Base-by-base conservation (phyloP, 2,113 vertebrate genomes). In the Zosterops pallidus region DNA sequence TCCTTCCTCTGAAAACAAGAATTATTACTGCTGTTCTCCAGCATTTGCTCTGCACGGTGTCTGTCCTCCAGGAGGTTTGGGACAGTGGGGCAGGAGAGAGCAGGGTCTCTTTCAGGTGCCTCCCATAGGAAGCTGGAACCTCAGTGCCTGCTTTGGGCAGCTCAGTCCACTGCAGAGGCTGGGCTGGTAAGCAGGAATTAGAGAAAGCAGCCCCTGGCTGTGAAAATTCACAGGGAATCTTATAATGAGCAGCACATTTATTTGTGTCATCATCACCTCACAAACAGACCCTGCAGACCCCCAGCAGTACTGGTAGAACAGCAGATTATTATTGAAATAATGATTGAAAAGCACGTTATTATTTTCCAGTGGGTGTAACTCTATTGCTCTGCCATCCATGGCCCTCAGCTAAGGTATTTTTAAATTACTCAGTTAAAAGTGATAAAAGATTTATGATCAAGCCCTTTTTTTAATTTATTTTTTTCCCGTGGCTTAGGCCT, bases 331-430 rank as follows among this genome's bases (percentile, higher is more conserved):
- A 12, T 9, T 57, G n/a, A 26, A 68, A 68, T 46, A 16, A 21
- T 19, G 78, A 33, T 26, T 90, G 69, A 90, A 87, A 87, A 69
- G n/a, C 22, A 3, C 15, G n/a, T 90, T 88, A 50, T 91, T 89
- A 68, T 84, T 92, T 86, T 80, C 49, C 50, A 47, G 29, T 26
- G 56, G 53, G 31, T 28, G 21, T 60, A 86, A 60, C 28, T n/a
- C 64, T 63, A 31, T 55, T 70, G 59, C 65, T 81, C 41, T 56
- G 35, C 53, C 70, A 53, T 19, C 75, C 74, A 39, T 63, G 33
- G 74, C 60, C 84, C 74, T 89, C 81, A 89, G 92, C 86, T 74
- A 82, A 78, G 83, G 18, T 18, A 77, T 72, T 96, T 96, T 92
- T 31, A 71, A 92, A 89, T 82, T 10, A 86, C 15, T 69, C 6